Evolutionary conservation across 2,113 vertebrate genomes (phyloP).

Genomic region (Strix aluco): DNA sequence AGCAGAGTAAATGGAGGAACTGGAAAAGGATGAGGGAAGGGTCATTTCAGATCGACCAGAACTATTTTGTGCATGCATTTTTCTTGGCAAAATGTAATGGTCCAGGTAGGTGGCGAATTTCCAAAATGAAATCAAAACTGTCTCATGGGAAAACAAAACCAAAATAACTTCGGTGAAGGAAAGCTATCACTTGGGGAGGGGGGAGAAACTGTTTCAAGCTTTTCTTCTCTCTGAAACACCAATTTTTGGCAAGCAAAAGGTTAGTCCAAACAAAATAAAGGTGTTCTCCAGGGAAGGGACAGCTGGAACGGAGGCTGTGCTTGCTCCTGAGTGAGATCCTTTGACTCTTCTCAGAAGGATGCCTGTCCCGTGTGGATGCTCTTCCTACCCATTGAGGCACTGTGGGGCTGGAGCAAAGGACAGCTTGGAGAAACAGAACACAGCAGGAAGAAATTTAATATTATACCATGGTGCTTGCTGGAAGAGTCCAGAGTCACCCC

Average conservation of each 20-base stretch:
- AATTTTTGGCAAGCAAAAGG: background rate
- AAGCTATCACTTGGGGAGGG: background rate
- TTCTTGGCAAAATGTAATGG: background rate
- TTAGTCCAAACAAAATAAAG: background rate
- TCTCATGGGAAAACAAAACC: background rate
- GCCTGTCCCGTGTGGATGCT: rapidly evolving
- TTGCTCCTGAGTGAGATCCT: background rate
- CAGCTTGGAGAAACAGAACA: background rate
- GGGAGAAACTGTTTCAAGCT: background rate
- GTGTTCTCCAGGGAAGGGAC: background rate
- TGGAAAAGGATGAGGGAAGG: background rate
- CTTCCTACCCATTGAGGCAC: background rate
- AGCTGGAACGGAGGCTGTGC: background rate
- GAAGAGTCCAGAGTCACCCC: background rate
- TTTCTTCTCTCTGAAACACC: background rate
- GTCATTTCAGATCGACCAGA: background rate
- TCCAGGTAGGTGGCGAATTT: background rate
- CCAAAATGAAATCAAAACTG: slow-evolving; percentile 19
- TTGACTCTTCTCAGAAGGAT: background rate
- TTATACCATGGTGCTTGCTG: background rate
- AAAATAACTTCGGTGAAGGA: background rate
- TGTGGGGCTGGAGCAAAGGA: background rate
- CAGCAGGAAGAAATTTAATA: background rate
- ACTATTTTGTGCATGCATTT: background rate
- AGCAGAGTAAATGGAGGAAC: background rate